Conservation (phyloP, 1,140 invertebrate species). For the Leptopilina clavipes region DNA sequence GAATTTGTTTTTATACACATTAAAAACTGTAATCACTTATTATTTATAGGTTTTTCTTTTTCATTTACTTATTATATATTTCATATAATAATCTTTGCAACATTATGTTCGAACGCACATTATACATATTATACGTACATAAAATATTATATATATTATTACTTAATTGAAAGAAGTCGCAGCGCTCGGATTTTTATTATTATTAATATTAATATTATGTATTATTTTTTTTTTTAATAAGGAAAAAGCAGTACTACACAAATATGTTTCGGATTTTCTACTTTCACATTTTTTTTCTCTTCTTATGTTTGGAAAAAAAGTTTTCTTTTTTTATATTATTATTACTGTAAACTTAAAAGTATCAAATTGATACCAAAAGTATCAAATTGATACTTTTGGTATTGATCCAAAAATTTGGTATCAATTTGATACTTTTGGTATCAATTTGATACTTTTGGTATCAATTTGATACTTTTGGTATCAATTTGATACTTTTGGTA, state of each 20-base stretch:
- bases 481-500: too few species aligned
- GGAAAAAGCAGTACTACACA: constrained; percentile 12
- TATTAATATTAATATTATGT: too few species aligned
- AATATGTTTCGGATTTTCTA: constrained; percentile 2
- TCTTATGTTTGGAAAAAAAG: constrained; percentile 11
- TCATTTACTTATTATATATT: background rate
- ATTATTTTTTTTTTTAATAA: background rate
- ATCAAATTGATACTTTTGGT: too few species aligned
- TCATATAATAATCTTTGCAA: constrained; percentile 7
- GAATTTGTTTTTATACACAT: background rate
- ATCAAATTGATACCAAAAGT: too few species aligned
- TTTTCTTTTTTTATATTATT: background rate
- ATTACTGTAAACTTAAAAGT: too few species aligned
- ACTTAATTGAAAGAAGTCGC: constrained; percentile 6
- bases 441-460: too few species aligned
- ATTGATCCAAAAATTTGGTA: too few species aligned
- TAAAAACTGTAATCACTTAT: constrained; percentile 6
- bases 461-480: too few species aligned
- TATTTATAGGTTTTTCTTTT: background rate
- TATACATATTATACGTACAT: constrained; percentile 8
- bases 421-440: too few species aligned
- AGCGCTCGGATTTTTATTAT: background rate
- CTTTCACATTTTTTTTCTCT: constrained; percentile 39
- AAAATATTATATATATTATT: constrained; percentile 10
- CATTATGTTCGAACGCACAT: constrained; percentile 9